phyloP scores from a whole-genome alignment of 2,888 invertebrate genomes.

The Liopterus haemorrhoidalis region DNA sequence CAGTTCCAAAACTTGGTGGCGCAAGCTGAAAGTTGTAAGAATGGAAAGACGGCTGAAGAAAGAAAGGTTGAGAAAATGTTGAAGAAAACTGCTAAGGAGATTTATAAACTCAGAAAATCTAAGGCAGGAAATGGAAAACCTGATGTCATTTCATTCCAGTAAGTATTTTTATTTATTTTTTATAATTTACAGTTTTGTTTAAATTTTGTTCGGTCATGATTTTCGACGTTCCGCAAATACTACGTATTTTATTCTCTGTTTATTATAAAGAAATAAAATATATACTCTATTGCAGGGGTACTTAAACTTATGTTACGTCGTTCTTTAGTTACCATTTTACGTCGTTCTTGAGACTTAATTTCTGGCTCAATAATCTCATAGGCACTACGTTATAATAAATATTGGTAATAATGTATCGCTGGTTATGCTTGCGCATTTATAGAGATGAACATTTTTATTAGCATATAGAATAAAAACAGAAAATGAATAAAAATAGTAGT shows the following conservation, averaged over 20 bases:
- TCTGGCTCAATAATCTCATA: too few species aligned
- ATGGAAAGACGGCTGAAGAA: constrained; percentile 56
- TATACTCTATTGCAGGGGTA: too few species aligned
- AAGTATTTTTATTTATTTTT: constrained; percentile 44
- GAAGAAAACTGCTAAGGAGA: constrained; percentile 83
- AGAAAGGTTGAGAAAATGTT: constrained; percentile 72
- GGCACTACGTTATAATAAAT: too few species aligned
- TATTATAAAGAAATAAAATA: too few species aligned
- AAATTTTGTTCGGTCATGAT: not conserved
- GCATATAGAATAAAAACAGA: too few species aligned
- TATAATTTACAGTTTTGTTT: not conserved
- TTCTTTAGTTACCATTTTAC: too few species aligned
- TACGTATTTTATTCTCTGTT: constrained; percentile 16
- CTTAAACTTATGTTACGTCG: too few species aligned
- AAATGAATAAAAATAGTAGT: too few species aligned
- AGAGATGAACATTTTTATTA: too few species aligned
- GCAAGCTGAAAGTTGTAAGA: constrained; percentile 50
- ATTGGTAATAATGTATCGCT: too few species aligned
- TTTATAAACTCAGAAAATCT: constrained; percentile 81
- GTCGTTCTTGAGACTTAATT: too few species aligned
- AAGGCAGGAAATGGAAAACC: constrained; percentile 83
- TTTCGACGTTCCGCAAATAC: not conserved
- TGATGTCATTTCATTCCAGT: constrained; percentile 90
- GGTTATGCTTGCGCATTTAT: too few species aligned
- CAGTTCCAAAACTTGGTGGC: constrained; percentile 69